Conservation (phyloP, 2,113 vertebrate genomes). For the Dipodomys ordii region DNA sequence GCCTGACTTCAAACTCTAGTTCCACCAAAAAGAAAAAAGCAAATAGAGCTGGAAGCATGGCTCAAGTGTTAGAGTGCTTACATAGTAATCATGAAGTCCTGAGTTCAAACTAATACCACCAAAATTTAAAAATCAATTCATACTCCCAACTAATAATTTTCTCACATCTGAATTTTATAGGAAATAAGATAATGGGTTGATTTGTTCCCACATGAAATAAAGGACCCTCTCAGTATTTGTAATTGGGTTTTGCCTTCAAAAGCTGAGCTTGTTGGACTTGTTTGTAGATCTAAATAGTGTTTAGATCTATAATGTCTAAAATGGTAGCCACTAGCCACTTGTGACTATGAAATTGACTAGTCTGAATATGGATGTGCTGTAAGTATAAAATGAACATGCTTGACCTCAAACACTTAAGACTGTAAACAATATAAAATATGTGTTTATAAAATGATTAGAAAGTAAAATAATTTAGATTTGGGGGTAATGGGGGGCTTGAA, state of each 20-base stretch:
- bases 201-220: constrained; percentile 34
- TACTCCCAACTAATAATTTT: background rate
- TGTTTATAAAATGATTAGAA: too few relatives aligned
- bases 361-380: constrained; percentile 9
- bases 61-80: too few relatives aligned
- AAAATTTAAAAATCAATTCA: background rate
- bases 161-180: constrained; percentile 28
- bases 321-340: background rate
- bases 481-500: background rate
- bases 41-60: too few relatives aligned
- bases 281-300: background rate
- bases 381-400: constrained; percentile 10
- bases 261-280: background rate
- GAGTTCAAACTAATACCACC: too few relatives aligned
- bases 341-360: background rate
- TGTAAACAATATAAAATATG: background rate
- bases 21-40: too few relatives aligned
- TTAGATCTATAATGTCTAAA: background rate
- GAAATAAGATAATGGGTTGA: background rate
- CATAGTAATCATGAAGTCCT: too few relatives aligned
- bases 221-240: background rate
- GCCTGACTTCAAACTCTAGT: too few relatives aligned
- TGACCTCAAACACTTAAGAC: constrained; percentile 14
- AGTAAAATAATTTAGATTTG: background rate
- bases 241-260: background rate